Evolutionary conservation across 2,113 vertebrate species (phyloP), one percentile per base, ranked within the genome.

Genomic region (Cygnus buccinator): DNA sequence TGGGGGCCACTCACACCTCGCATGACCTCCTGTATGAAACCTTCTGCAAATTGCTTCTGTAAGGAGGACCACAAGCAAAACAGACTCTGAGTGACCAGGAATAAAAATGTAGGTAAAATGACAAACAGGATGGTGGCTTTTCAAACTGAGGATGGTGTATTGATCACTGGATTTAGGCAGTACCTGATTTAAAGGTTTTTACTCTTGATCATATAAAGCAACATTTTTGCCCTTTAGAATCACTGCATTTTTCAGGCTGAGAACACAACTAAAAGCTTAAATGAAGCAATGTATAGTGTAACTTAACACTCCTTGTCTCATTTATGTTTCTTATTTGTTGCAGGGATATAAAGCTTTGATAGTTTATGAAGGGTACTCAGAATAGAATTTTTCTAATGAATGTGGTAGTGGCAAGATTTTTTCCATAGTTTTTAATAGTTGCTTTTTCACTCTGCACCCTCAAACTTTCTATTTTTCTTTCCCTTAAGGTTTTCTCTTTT

Each of bases 281-380:
- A 61, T 91, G 70, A 82, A 91, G 14, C 44, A 78, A 25, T 39
- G 72, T 68, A 48, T 90, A 84, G 94, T 37, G 52, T 87, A 76
- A 78, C 57, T 35, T 35, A 88, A 35, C 31, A 31, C 25, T 91
- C 66, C 37, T 80, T 63, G 76, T 87, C 83, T 82, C 52, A 90
- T 94, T 95, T 84, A 87, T 80, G 26, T 57, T 75, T 54, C 6
- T 43, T 79, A n/a, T 83, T 89, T 89, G n/a, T 93, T 95, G 28
- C 48, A 66, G 66, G 84, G 58, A 61, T 89, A 54, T 35, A 67
- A 74, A 93, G n/a, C 20, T 62, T 66, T 68, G 37, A 8, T 70
- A 44, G 84, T 92, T 96, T 85, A 84, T 55, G 65, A 86, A 57
- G 52, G 50, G 16, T 73, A 31, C 54, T 91, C 76, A 81, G 41